Conservation (phyloP, 2,113 vertebrate species). For the Choloepus hoffmanni region DNA sequence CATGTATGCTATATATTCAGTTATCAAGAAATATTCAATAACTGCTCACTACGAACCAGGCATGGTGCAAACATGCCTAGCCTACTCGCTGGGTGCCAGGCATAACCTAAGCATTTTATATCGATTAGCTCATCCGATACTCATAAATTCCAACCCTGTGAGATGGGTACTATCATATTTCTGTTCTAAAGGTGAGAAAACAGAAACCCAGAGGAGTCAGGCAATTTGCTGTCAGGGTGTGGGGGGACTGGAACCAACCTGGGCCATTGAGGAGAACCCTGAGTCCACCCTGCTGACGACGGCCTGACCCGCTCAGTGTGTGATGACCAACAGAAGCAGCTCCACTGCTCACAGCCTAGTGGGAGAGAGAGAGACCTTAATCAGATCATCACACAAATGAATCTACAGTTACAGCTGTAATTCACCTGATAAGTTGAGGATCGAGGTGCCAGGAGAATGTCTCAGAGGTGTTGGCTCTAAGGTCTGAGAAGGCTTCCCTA, state of each 20-base stretch:
- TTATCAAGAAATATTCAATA: background rate
- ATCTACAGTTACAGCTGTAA: too few relatives aligned
- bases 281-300: too few relatives aligned
- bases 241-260: accelerated
- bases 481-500: background rate
- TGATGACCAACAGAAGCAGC: accelerated
- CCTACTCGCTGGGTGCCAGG: accelerated
- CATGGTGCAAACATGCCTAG: accelerated
- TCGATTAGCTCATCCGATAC: accelerated
- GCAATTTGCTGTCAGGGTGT: background rate
- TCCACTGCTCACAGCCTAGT: too few relatives aligned
- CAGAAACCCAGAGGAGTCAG: background rate
- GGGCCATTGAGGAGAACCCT: accelerated
- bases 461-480: accelerated
- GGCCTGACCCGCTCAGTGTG: background rate
- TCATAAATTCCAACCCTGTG: accelerated
- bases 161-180: background rate
- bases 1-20: background rate
- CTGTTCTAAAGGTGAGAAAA: background rate
- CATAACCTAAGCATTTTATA: accelerated
- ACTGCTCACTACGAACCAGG: accelerated
- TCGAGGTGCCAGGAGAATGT: accelerated
- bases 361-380: background rate
- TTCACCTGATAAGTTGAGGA: too few relatives aligned
- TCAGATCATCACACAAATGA: too few relatives aligned